phyloP scores from a whole-genome alignment of 2,113 vertebrate species.

The Athene cunicularia region DNA sequence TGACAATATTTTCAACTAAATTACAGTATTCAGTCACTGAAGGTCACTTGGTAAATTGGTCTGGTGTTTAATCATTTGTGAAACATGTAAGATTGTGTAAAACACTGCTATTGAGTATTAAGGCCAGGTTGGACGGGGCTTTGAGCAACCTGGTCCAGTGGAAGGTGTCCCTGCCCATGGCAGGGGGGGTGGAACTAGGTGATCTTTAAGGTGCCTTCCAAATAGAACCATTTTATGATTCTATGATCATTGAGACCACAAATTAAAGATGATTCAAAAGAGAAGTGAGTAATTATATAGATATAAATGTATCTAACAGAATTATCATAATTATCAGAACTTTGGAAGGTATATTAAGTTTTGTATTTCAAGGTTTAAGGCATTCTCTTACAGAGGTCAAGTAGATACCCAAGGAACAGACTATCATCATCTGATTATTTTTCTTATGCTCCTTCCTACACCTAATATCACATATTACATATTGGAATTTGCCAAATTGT shows the following conservation, averaged over 20 bases:
- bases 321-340: neutral
- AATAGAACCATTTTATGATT: neutral
- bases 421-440: neutral
- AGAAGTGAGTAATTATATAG: neutral
- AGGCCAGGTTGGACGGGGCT: too few species aligned
- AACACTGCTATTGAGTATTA: neutral
- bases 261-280: neutral
- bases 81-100: neutral
- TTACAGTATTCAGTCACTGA: neutral
- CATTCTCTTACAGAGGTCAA: neutral
- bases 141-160: too few species aligned
- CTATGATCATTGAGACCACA: neutral
- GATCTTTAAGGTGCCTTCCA: too few species aligned
- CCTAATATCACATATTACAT: neutral
- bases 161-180: too few species aligned
- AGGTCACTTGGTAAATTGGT: neutral
- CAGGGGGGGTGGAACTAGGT: too few species aligned
- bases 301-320: neutral
- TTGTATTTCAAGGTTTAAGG: neutral
- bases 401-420: neutral
- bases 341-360: neutral
- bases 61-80: neutral
- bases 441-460: neutral
- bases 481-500: neutral
- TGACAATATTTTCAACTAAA: neutral